phyloP scores from a whole-genome alignment of 30 jellyfish, hydroid and myxozoan species.

The Clytia hemisphaerica region DNA sequence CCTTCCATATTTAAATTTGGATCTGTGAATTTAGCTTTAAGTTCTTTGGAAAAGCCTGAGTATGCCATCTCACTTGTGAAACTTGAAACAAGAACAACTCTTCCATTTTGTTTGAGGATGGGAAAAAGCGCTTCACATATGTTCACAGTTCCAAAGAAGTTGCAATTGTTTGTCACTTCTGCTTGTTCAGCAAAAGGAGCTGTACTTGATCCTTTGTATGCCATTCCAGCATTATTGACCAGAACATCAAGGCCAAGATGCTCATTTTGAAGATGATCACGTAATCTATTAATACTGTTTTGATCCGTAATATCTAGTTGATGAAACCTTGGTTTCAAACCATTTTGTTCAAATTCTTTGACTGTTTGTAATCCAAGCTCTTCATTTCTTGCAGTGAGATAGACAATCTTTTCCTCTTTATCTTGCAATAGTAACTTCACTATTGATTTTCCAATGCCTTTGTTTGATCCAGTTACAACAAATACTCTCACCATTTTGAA shows the following conservation, averaged over 20 bases:
- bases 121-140: slow-evolving; percentile 68
- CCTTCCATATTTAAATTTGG: slow-evolving; percentile 15
- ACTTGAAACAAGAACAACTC: slow-evolving; percentile 45
- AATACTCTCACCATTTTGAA: no score
- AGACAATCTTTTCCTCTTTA: slow-evolving; percentile 20
- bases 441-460: slow-evolving; percentile 34
- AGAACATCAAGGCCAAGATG: slow-evolving; percentile 72
- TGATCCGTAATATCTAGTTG: slow-evolving; percentile 68
- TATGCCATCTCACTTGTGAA: slow-evolving; percentile 12
- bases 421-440: slow-evolving; percentile 33
- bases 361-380: slow-evolving; percentile 62
- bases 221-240: slow-evolving; percentile 88
- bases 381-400: slow-evolving; percentile 53
- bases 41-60: not conserved
- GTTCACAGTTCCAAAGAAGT: slow-evolving; percentile 56
- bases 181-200: slow-evolving; percentile 81
- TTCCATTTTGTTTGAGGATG: slow-evolving; percentile 50
- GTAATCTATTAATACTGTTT: slow-evolving; percentile 26
- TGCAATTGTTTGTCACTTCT: slow-evolving; percentile 44
- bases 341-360: slow-evolving; percentile 31
- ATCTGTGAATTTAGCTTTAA: slow-evolving; percentile 6
- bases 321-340: slow-evolving; percentile 47
- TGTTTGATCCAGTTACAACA: slow-evolving; percentile 43
- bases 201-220: slow-evolving; percentile 20
- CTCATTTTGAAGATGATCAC: slow-evolving; percentile 27